Conservation (phyloP, 2,888 invertebrate genomes). For the Notocelia uddmanniana region DNA sequence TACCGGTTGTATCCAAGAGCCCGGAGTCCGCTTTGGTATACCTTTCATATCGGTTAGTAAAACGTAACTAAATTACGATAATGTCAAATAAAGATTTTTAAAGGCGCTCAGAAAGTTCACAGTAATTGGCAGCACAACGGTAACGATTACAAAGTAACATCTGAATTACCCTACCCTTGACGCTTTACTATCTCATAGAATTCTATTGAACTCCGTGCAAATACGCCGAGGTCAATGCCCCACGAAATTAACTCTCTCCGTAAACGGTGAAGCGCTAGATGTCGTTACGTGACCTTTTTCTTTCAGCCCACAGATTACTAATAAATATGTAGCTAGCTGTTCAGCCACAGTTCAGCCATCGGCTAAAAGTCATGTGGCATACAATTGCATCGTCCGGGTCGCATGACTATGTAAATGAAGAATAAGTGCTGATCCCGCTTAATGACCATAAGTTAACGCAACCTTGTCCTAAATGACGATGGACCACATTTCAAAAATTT, state of each 20-base stretch:
- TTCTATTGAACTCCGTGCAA: slow-evolving; percentile 5
- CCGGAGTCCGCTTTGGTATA: too few species aligned
- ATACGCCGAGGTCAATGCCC: slow-evolving; percentile 22
- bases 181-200: background rate
- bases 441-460: slow-evolving; percentile 20
- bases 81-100: background rate
- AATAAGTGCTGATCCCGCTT: slow-evolving; percentile 6
- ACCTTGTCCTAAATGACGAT: slow-evolving; percentile 35
- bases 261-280: slow-evolving; percentile 29
- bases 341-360: slow-evolving; percentile 28
- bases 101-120: background rate
- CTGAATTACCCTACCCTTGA: background rate
- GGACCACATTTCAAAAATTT: background rate
- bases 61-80: too few species aligned
- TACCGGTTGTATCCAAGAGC: too few species aligned
- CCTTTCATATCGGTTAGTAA: too few species aligned
- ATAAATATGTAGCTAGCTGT: too few species aligned
- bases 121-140: background rate
- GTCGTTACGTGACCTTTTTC: slow-evolving; percentile 36
- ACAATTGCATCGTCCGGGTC: slow-evolving; percentile 35
- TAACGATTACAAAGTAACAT: background rate
- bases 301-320: too few species aligned
- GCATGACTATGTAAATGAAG: slow-evolving; percentile 21
- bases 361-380: slow-evolving; percentile 37
- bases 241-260: slow-evolving; percentile 32